These are phyloP conservation scores for Hymenopus coronatus DNA, from an alignment of 2,888 invertebrate genomes.

Conservation along the genomic window DNA sequence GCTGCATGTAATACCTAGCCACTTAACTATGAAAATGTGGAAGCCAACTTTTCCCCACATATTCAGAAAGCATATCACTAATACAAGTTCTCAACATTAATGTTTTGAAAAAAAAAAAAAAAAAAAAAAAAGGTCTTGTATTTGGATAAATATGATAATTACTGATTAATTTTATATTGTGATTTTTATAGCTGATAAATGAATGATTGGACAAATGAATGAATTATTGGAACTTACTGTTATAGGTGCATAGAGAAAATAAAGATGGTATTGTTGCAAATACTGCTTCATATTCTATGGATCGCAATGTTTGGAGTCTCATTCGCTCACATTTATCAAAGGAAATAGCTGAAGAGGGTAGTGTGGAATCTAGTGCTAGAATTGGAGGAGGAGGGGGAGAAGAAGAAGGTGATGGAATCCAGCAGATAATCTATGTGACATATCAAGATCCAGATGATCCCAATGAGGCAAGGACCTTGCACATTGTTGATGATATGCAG, in stretches of 20 bases:
- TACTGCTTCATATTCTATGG: constrained; percentile 25
- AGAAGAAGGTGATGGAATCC: constrained; percentile 42
- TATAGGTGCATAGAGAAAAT: constrained; percentile 44
- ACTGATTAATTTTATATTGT: no score
- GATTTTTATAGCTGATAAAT: no score
- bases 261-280: constrained; percentile 36
- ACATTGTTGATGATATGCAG: constrained; percentile 39
- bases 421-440: constrained; percentile 53
- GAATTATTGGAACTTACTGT: background rate
- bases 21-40: no score
- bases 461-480: constrained; percentile 46
- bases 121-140: no score
- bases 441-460: constrained; percentile 51
- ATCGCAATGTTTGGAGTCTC: constrained; percentile 38
- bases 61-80: no score
- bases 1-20: no score
- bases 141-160: no score
- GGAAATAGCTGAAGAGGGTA: constrained; percentile 37
- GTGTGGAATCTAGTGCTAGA: constrained; percentile 36
- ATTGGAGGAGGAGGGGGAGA: background rate
- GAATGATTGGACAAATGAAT: no score
- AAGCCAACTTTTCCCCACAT: no score
- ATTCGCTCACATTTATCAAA: constrained; percentile 42
- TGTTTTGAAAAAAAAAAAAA: no score
- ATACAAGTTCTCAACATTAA: no score